Evolutionary conservation across 2,797 vertebrate species (phyloP), one percentile per base, ranked within the genome.

Genomic region (Enteromius trimaculatus): DNA sequence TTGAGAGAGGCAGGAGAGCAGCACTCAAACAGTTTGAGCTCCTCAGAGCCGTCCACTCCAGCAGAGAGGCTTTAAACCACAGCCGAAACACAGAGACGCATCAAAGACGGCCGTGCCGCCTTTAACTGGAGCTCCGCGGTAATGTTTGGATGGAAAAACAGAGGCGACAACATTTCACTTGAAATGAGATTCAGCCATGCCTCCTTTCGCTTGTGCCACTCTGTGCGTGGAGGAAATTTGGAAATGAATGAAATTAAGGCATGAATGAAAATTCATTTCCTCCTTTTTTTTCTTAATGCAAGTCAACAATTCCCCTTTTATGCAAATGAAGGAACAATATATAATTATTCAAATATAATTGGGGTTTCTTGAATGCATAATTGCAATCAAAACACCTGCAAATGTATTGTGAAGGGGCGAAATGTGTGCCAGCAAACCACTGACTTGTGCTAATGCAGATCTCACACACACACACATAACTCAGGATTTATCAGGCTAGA

Each of bases 401-500:
- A 74, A 70, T 75, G 84, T 82, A 62, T 87, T 80, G 86, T 87
- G 85, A 79, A 70, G 60, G 83, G 17, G 58, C 6, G 37, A 53
- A 75, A 62, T 60, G 70, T 82, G 34, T 86, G 80, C 82, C 85
- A 83, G 77, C 76, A 89, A 89, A 10, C 86, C 92, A 90, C 65
- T 92, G 91, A 92, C 91, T 91, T 64, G 88, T 76, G 88, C 90
- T 93, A 93, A 92, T 90, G 88, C 91, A 91, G 91, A 93, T 93
- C 83, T 83, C 34, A 19, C 84, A 88, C 79, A 90, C 87, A 82
- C 85, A 81, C 72, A 78, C 88, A 92, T 92, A 91, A 91, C 89
- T 91, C 88, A 80, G 82, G 91, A 92, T 92, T 92, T 93, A 91
- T 92, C 90, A 89, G 93, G 91, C 90, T 92, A 91, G 91, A 94